Base-by-base conservation (phyloP, 2,797 vertebrate genomes). In the Lacerta viridis region DNA sequence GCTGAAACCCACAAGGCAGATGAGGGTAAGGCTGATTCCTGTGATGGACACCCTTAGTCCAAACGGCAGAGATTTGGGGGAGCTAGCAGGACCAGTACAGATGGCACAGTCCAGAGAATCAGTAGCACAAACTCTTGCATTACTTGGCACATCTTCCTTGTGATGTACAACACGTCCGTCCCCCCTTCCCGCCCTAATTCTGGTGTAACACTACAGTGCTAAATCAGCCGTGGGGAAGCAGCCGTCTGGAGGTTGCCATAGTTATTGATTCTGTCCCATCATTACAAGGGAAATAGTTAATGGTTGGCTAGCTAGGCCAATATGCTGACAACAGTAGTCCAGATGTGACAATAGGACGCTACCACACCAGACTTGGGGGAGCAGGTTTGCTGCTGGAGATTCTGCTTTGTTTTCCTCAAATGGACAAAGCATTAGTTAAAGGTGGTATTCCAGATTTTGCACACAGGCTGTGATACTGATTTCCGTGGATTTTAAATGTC, bases 231-330 rank as follows among this genome's bases (percentile, higher is more conserved):
- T 59, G 79, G 77, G 69, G 33, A 75, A 89, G 71, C 78, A 39
- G 68, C 83, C 33, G 71, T 81, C 88, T 89, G 77, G 76, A 85
- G 78, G 83, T 81, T 84, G 55, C 59, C 74, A 85, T 50, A 76
- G 69, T 85, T 89, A 81, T 85, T 85, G 69, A 89, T 81, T 89
- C 69, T 68, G 71, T 66, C 41, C n/a, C 83, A 81, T 81, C 59
- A 81, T 89, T 85, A 68, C 8, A 85, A 89, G 69, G 80, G 59
- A 81, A 89, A 85, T 89, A 89, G 88, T 75, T 80, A 84, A 81
- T 75, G 69, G 78, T 81, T 85, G 78, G 33, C 69, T 81, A 75
- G 68, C 39, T 75, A 80, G 69, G 17, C 25, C 59, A 68, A 76
- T 85, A 68, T 81, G 41, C 69, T 85, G 78, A 75, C 88, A 88